Evolutionary conservation across 2,113 vertebrate genomes (phyloP).

Genomic region (Bufo gargarizans): DNA sequence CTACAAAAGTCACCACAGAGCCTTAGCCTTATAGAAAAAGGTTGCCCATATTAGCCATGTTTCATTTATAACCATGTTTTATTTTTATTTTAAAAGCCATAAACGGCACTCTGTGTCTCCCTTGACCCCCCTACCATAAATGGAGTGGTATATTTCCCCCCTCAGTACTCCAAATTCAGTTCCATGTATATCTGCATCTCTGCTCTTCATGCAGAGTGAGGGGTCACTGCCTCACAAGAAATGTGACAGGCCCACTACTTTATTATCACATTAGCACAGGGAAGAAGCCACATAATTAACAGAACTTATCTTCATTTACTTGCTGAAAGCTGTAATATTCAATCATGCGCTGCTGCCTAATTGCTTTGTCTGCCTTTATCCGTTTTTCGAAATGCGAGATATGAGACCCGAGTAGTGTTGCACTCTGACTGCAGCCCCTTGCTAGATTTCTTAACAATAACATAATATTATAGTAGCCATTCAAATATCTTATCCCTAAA

Average conservation of each 20-base stretch:
- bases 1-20: not conserved
- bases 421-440: not conserved
- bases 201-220: conserved; percentile 53
- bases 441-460: conserved; percentile 4
- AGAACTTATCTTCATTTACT: conserved; percentile 74
- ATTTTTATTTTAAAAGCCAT: not conserved
- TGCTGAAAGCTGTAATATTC: conserved; percentile 64
- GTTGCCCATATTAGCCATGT: not conserved
- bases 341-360: conserved; percentile 66
- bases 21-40: not conserved
- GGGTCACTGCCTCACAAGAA: conserved; percentile 65
- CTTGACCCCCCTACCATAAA: not conserved
- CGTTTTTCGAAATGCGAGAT: conserved; percentile 34
- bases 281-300: conserved; percentile 71
- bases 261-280: conserved; percentile 69
- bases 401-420: conserved; percentile 1
- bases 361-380: conserved; percentile 65
- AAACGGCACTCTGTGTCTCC: not conserved
- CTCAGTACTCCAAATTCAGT: conserved; percentile 36
- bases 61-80: not conserved
- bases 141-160: conserved; percentile 39
- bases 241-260: conserved; percentile 69
- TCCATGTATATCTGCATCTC: conserved; percentile 34
- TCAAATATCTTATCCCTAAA: not conserved
- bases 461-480: not conserved